Conservation (phyloP, 2,888 invertebrate species). For the Taphrorychus bicolor region DNA sequence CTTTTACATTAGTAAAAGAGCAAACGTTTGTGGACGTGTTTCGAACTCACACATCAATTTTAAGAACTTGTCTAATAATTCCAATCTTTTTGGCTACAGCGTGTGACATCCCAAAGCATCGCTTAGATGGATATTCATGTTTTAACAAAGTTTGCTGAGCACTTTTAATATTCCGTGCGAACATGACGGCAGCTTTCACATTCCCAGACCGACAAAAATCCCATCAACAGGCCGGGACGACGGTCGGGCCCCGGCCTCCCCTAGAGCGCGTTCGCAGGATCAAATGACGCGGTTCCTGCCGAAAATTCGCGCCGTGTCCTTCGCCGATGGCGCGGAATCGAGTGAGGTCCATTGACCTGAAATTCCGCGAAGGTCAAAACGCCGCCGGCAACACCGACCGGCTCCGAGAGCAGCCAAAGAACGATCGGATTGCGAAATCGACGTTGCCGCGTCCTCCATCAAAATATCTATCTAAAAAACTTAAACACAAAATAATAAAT, state of each 20-base stretch:
- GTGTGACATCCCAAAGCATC: no score
- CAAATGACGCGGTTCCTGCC: slow-evolving; percentile 19
- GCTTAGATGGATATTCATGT: no score
- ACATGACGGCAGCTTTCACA: background rate
- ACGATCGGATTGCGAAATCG: background rate
- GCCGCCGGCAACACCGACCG: slow-evolving; percentile 22
- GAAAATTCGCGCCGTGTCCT: slow-evolving; percentile 23
- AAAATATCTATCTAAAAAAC: background rate
- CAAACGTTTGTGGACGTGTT: no score
- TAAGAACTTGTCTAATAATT: no score
- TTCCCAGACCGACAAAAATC: background rate
- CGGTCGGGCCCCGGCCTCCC: background rate
- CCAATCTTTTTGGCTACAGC: no score
- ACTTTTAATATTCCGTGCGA: no score
- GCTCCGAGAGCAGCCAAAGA: background rate
- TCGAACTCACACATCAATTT: no score
- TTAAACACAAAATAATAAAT: background rate
- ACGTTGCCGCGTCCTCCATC: background rate
- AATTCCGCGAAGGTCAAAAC: slow-evolving; percentile 35
- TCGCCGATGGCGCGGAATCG: slow-evolving; percentile 21
- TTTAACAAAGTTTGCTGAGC: no score
- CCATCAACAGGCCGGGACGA: background rate
- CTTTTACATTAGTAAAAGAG: no score
- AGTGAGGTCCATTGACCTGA: slow-evolving; percentile 34
- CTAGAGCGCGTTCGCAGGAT: slow-evolving; percentile 15